A percentile compares a stretch with the other conserved stretches of the same genome.
These are phyloP conservation scores for Paraescarpia echinospica DNA, from an alignment of 1,140 invertebrate genomes.

Conservation along the genomic window DNA sequence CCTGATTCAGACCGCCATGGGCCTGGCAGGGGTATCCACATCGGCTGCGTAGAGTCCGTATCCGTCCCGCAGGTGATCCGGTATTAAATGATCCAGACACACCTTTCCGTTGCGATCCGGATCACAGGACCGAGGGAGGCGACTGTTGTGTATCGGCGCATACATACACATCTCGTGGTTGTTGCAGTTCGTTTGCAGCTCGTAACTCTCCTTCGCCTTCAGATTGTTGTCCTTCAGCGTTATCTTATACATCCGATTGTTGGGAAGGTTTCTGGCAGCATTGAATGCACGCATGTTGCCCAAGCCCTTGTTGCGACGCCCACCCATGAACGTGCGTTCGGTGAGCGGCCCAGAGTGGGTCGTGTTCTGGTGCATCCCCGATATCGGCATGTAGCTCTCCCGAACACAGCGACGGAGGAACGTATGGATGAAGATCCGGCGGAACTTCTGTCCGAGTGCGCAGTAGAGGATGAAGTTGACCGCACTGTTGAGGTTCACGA, in stretches of 20 bases:
- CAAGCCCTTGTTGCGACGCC: neutral
- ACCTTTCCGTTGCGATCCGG: neutral
- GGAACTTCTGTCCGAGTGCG: slow-evolving; percentile 95
- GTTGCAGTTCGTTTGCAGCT: neutral
- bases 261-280: neutral
- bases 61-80: neutral
- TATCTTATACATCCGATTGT: neutral
- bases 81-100: slow-evolving; percentile 1
- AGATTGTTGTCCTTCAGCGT: neutral
- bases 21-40: neutral
- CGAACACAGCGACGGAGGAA: slow-evolving; percentile 67
- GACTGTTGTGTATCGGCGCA: neutral
- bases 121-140: neutral
- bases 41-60: neutral
- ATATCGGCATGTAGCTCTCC: slow-evolving; percentile 15
- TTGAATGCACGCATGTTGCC: neutral
- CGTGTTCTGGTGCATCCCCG: slow-evolving; percentile 12
- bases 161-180: neutral
- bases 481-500: slow-evolving; percentile 94
- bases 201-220: neutral
- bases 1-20: neutral
- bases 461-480: slow-evolving; percentile 97
- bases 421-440: slow-evolving; percentile 81
- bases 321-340: neutral
- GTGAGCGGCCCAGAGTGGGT: neutral